Evolutionary conservation across 1,140 invertebrate species (phyloP), one percentile per base, ranked within the genome.

Genomic region (Rhizoglyphus robini): DNA sequence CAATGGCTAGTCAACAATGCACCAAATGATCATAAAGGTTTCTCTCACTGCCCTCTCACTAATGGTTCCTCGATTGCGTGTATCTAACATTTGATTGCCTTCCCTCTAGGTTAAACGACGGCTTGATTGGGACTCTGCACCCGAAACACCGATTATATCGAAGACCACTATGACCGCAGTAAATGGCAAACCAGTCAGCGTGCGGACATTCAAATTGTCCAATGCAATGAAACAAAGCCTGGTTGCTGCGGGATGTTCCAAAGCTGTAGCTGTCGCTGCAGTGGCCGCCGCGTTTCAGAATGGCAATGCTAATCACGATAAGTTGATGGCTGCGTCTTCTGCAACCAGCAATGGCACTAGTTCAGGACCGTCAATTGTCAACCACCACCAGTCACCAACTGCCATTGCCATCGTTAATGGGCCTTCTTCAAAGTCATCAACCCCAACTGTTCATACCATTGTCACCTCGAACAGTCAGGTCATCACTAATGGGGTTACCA

Each of bases 221-320:
- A 60, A 60, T 60, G 58, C 58, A 34, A 60, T 60, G 58, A 46
- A 34, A 46, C 58, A 60, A 46, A 60, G 58, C 30, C n/a, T 60
- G 3, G 58, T 60, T 11, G 58, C 58, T n/a, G n/a, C 58, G 27
- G 58, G 58, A 18, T 60, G 58, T 46, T 60, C 58, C 2, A 2
- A 60, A 23, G 27, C 58, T 1, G 58, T 60, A 20, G 58, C 58
- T 23, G 58, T 60, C 23, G 58, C 58, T 46, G 58, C 58, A n/a
- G 38, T 60, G 11, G 38, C 58, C 13, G 58, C 58, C 29, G 58
- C 58, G 13, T 38, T 60, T 34, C 27, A 60, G 13, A 60, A 46
- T 60, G 58, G 58, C 27, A 23, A 27, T 34, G 58, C 48, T 13
- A 51, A n/a, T 27, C 48, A 51, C 23, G 48, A 51, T 51, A 13